Conservation (phyloP, 2,888 invertebrate species). For the Plutella xylostella region DNA sequence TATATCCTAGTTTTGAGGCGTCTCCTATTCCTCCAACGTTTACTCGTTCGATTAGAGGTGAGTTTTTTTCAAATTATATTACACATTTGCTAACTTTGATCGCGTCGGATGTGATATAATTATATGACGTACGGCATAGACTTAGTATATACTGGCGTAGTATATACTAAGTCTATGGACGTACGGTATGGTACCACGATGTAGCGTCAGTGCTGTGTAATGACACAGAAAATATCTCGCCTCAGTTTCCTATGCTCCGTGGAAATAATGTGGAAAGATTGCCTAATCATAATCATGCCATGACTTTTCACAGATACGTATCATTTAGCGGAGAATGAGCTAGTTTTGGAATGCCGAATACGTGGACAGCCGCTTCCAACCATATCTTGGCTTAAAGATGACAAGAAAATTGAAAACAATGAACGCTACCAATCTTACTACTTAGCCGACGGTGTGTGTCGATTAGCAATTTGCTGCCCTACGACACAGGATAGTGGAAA, state of each 20-base stretch:
- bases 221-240: too few relatives aligned
- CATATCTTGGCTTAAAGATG: conserved; percentile 83
- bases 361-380: conserved; percentile 79
- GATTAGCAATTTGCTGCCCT: conserved; percentile 75
- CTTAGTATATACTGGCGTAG: too few relatives aligned
- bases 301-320: conserved; percentile 75
- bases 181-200: too few relatives aligned
- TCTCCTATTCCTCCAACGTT: conserved; percentile 79
- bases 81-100: background rate
- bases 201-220: too few relatives aligned
- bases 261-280: too few relatives aligned
- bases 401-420: conserved; percentile 59
- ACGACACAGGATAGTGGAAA: conserved; percentile 77
- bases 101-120: background rate
- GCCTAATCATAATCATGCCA: too few relatives aligned
- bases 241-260: too few relatives aligned
- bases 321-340: conserved; percentile 77
- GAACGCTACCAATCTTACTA: conserved; percentile 75
- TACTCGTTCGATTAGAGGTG: conserved; percentile 79
- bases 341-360: conserved; percentile 83
- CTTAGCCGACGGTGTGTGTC: conserved; percentile 79
- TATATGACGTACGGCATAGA: too few relatives aligned
- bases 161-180: too few relatives aligned
- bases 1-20: conserved; percentile 79
- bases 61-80: conserved; percentile 19